Evolutionary conservation across 2,113 vertebrate genomes (phyloP).

Genomic region (Spea multiplicata): DNA sequence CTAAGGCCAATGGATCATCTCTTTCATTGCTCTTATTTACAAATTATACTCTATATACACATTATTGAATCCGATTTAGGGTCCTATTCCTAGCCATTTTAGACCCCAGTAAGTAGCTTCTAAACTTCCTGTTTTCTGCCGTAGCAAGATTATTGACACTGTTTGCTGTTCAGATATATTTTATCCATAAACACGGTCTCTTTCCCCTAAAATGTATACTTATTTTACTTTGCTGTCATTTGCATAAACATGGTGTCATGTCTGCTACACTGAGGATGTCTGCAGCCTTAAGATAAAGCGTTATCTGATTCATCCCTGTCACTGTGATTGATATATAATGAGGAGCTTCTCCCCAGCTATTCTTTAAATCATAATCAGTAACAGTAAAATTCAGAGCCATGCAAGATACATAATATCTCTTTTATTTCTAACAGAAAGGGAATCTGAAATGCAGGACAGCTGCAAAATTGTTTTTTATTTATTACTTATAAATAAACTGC

Average conservation of each 20-base stretch:
- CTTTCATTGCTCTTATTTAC: no score
- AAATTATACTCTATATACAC: no score
- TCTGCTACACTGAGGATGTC: slow-evolving; percentile 4
- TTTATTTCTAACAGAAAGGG: slow-evolving; percentile 5
- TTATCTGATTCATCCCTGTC: slow-evolving; percentile 19
- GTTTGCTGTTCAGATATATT: no score
- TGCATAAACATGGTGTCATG: slow-evolving; percentile 11
- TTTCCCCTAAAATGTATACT: not conserved
- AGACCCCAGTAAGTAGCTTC: no score
- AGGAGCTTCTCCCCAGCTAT: slow-evolving; percentile 7
- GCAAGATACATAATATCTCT: slow-evolving; percentile 1
- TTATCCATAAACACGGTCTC: no score
- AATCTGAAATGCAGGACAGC: slow-evolving; percentile 7
- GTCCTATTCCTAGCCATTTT: no score
- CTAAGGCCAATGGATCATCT: no score
- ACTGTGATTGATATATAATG: slow-evolving; percentile 31
- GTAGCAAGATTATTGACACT: no score
- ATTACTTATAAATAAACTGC: slow-evolving; percentile 23
- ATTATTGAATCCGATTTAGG: no score
- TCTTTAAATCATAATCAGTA: slow-evolving; percentile 36
- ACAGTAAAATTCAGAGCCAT: not conserved
- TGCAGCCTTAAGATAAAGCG: slow-evolving; percentile 22
- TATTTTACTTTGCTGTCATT: not conserved
- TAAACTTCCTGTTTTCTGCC: no score
- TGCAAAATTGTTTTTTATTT: slow-evolving; percentile 19